Conservation (phyloP, 2,113 vertebrate species). For the Elaphurus davidianus region DNA sequence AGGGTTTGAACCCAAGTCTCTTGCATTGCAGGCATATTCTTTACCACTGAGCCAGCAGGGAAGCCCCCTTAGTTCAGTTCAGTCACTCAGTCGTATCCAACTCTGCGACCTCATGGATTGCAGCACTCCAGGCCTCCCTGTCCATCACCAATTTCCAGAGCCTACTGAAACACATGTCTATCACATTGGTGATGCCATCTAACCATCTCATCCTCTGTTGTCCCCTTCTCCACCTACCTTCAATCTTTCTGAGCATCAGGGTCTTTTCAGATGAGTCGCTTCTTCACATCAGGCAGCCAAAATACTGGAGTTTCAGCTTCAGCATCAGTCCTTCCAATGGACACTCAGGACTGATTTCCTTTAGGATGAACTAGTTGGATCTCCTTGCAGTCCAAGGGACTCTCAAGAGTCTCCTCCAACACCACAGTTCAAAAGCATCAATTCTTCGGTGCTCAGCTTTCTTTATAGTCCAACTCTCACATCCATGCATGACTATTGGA, state of each 20-base stretch:
- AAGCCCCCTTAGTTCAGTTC: neutral
- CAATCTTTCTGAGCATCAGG: neutral
- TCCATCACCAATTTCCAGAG: neutral
- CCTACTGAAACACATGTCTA: neutral
- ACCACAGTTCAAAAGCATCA: neutral
- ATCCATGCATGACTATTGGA: neutral
- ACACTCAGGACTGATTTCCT: neutral
- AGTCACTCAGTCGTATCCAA: fast-evolving
- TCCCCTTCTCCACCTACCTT: neutral
- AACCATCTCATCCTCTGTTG: neutral
- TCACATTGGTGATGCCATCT: neutral
- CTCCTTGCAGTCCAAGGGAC: neutral
- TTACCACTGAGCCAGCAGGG: neutral
- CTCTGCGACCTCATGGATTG: neutral
- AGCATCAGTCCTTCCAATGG: neutral
- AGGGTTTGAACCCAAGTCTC: neutral
- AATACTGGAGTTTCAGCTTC: neutral
- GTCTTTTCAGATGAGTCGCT: neutral
- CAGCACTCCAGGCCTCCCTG: neutral
- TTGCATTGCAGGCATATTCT: neutral
- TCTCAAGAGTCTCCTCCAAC: neutral
- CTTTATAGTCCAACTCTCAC: neutral
- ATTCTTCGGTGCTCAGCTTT: neutral
- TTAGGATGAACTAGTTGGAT: neutral
- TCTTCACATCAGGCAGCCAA: neutral